phyloP scores from a whole-genome alignment of 2,113 vertebrate genomes.

The Ciconia maguari region DNA sequence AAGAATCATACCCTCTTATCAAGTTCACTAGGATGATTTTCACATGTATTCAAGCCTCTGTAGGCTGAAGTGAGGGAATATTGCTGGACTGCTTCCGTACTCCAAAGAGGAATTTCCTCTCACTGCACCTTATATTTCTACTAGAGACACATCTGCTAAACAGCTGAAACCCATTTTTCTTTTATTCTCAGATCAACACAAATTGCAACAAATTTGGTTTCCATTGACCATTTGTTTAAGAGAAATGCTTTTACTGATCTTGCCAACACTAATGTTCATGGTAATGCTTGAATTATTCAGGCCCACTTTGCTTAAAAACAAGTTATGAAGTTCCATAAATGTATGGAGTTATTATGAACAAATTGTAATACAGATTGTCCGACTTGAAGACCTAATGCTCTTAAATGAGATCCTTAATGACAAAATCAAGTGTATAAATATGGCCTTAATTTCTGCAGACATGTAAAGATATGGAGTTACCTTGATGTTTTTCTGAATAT shows the following conservation, averaged over 20 bases:
- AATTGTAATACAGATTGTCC: neutral
- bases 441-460: neutral
- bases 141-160: neutral
- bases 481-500: neutral
- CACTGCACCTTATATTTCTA: neutral
- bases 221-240: neutral
- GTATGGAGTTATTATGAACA: neutral
- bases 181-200: neutral
- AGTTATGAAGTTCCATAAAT: neutral
- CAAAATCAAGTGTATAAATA: conserved; percentile 1
- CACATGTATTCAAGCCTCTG: neutral
- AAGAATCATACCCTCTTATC: neutral
- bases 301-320: neutral
- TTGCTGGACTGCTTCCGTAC: neutral
- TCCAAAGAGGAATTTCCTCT: neutral
- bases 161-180: neutral
- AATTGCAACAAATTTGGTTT: neutral
- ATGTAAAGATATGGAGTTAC: neutral
- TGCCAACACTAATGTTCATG: neutral
- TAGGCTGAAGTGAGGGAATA: neutral
- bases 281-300: conserved; percentile 25
- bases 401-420: neutral
- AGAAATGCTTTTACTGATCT: neutral
- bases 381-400: neutral
- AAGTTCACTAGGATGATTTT: neutral